Evolutionary conservation across 2,113 vertebrate species (phyloP), one percentile per base, ranked within the genome.

Genomic region (Xiphophorus maculatus): DNA sequence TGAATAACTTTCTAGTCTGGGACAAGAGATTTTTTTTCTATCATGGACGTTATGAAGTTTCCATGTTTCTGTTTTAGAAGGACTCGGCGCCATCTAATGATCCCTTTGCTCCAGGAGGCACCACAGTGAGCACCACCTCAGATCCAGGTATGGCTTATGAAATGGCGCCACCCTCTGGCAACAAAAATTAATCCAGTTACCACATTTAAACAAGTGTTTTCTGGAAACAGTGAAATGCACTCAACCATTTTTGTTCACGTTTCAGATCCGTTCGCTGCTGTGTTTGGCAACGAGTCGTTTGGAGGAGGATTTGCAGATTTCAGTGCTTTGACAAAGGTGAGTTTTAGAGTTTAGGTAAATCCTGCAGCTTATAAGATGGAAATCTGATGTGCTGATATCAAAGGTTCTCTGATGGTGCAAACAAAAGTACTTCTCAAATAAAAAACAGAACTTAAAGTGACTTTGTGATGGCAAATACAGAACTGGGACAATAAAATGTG

Each of bases 51-150:
- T 29, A 7, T 40, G 1, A 27, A 30, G 17, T 22, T 65, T 90
- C 82, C 88, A 11, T 83, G 77, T 88, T 86, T 17, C 87, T 11
- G 77, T 79, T 90, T 87, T 73, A 98, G 97, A 94, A 94, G 85
- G 96, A 97, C 61, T 27, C 91, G 6, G 79, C 96, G 91, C 86
- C 81, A 65, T 81, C 93, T 86, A 97, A 98, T 78, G 98, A 99
- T 83, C 98, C 98, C 2, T 99, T 99, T 87, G 98, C 97, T 90
- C 98, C 98, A 63, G 97, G 97, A 84, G 97, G 97, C 76, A 98
- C 95, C 9, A 88, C 95, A 82, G 95, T 97, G 58, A 95, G 89
- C 42, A 64, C 94, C 79, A 93, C 93, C 72, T 95, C 92, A 74
- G 96, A 98, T 84, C 91, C 92, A 92, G 97, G 97, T 98, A 95